These are phyloP conservation scores for Pseudotriccus pelzelni DNA, from an alignment of 2,797 vertebrate genomes.

Conservation along the genomic window DNA sequence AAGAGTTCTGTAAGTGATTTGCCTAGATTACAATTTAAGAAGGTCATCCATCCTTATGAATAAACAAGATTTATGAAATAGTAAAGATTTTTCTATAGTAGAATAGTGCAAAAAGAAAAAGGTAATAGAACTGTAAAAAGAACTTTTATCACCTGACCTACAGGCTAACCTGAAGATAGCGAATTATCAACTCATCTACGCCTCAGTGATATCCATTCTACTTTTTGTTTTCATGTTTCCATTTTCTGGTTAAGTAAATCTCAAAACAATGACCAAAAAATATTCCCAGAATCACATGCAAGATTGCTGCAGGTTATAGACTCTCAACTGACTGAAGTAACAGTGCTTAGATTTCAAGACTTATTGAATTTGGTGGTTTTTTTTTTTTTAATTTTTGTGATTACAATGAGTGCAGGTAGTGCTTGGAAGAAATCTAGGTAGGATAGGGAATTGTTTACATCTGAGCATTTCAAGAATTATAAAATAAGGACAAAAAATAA, in stretches of 20 bases:
- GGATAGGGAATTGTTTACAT: not conserved
- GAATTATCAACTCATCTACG: slow-evolving; percentile 61
- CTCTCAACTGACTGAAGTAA: slow-evolving; percentile 45
- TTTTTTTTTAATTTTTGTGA: slow-evolving; percentile 5
- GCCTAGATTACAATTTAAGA: slow-evolving; percentile 33
- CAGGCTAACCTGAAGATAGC: slow-evolving; percentile 66
- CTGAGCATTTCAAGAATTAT: slow-evolving; percentile 37
- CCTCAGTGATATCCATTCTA: slow-evolving; percentile 56
- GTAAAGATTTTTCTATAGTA: slow-evolving; percentile 22
- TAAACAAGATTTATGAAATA: slow-evolving; percentile 58
- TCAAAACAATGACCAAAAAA: slow-evolving; percentile 65
- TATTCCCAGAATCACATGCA: slow-evolving; percentile 47
- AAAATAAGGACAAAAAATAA: not conserved
- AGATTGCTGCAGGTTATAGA: slow-evolving; percentile 45
- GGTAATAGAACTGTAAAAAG: slow-evolving; percentile 43
- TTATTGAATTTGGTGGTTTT: not conserved
- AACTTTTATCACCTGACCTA: slow-evolving; percentile 55
- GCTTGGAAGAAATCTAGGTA: slow-evolving; percentile 31
- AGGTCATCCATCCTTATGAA: slow-evolving; percentile 51
- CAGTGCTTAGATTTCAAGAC: slow-evolving; percentile 52
- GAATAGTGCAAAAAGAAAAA: slow-evolving; percentile 43
- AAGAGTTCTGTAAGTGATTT: slow-evolving; percentile 62
- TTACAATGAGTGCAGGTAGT: not conserved
- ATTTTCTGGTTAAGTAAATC: slow-evolving; percentile 72
- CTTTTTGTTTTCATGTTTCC: slow-evolving; percentile 46